A percentile compares a stretch with the other conserved stretches of the same genome.
phyloP scores from a whole-genome alignment of 1,140 invertebrate genomes.

The Phocides pigmalion region DNA sequence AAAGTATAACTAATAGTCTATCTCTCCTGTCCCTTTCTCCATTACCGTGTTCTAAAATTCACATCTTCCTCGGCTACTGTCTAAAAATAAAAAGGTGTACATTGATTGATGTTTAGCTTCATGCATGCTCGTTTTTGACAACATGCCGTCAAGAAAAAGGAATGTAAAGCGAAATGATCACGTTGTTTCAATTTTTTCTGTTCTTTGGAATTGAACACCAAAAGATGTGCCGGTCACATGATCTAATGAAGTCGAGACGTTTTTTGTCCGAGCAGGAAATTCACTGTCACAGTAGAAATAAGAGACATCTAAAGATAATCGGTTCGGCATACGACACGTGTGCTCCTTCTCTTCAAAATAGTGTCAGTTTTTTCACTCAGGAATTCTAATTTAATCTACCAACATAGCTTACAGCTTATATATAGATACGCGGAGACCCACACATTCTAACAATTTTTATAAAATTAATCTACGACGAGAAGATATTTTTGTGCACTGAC shows the following conservation, averaged over 20 bases:
- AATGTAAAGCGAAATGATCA: conserved; percentile 59
- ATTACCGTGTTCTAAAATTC: conserved; percentile 7
- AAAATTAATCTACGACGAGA: background rate
- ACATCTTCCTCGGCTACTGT: conserved; percentile 45
- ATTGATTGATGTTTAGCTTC: conserved; percentile 76
- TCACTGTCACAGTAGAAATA: conserved; percentile 42
- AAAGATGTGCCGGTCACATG: conserved; percentile 57
- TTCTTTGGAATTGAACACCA: conserved; percentile 61
- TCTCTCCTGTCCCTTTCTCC: background rate
- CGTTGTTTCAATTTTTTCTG: conserved; percentile 45
- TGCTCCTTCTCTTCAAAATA: conserved; percentile 11
- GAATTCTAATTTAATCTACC: background rate
- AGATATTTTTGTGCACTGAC: background rate
- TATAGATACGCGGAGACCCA: background rate
- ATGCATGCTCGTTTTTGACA: conserved; percentile 74
- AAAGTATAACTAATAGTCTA: conserved; percentile 12
- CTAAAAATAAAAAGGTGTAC: conserved; percentile 65
- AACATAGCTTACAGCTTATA: background rate
- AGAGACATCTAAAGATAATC: conserved; percentile 33
- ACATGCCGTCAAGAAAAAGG: conserved; percentile 66
- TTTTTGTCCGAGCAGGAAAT: conserved; percentile 58
- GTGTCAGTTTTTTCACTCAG: conserved; percentile 1
- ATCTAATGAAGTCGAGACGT: conserved; percentile 64
- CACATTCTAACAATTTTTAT: background rate
- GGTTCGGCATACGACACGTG: conserved; percentile 12